Evolutionary conservation across 2,797 vertebrate genomes (phyloP), one percentile per base, ranked within the genome.

Genomic region (Chrysocyon brachyurus): DNA sequence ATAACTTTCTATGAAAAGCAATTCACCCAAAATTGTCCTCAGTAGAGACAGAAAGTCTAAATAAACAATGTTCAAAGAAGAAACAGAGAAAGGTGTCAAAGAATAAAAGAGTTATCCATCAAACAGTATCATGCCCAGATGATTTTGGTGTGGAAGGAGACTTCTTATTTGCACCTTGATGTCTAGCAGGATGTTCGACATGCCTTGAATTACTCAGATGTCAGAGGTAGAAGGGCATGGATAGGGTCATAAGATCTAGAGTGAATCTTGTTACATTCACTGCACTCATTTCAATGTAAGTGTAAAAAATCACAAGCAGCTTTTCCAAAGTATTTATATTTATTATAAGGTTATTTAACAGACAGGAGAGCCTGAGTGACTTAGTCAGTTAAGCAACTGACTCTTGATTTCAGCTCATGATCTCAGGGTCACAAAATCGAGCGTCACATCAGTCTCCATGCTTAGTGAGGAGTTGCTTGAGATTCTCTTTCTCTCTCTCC

Each of bases 1-100:
- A 36, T n/a, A 82, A 77, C 75, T 82, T 61, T 77, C 33, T 64
- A 70, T 56, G 68, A 52, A 95, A 94, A 94, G 75, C 7, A 64
- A 59, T 21, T 63, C 52, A 75, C 52, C 33, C 33, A 88, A 90
- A 89, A 72, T 54, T 78, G 33, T 31, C 14, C 81, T 40, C 4
- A 12, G 4, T 82, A 57, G 9, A 83, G 52, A 46, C 26, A 83
- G 85, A 82, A 95, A 22, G 5, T 54, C n/a, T 68, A 91, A 93
- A 94, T 15, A 49, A 14, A 61, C 26, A 11, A 96, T 59, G 94
- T 84, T 26, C 49, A 83, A 78, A 73, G 21, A 87, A 70, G 26
- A 92, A 81, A 94, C 11, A 82, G 6, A 88, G 33, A 21, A 79
- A 91, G 31, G 21, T 81, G 28, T 75, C 22, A 93, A 68, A 87